Evolutionary conservation across 1,140 invertebrate genomes (phyloP).

Genomic region (Paraescarpia echinospica): DNA sequence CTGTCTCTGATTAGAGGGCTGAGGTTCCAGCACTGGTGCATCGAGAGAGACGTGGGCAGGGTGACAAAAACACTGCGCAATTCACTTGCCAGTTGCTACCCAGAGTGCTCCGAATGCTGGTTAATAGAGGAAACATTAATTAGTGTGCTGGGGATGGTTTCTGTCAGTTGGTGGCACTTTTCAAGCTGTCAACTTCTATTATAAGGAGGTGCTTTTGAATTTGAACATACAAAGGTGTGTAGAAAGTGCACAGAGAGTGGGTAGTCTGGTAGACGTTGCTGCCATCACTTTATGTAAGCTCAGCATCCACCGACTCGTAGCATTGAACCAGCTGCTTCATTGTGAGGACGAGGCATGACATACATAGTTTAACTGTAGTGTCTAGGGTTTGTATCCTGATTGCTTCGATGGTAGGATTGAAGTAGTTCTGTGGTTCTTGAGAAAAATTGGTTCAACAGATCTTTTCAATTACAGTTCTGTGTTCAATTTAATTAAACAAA

Average conservation of each 20-base stretch:
- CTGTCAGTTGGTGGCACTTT: background rate
- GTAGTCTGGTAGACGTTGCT: background rate
- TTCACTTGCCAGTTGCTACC: background rate
- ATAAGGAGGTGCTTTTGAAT: background rate
- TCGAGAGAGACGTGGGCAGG: background rate
- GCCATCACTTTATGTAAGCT: background rate
- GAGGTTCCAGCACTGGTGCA: background rate
- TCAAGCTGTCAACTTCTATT: background rate
- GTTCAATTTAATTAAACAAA: background rate
- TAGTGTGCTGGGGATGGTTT: background rate
- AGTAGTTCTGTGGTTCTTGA: background rate
- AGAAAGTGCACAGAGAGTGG: background rate
- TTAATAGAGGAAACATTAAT: conserved; percentile 6
- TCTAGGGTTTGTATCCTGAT: background rate
- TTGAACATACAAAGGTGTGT: conserved; percentile 1
- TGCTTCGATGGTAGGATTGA: background rate
- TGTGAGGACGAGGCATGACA: background rate
- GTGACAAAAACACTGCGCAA: background rate
- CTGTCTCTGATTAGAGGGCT: background rate
- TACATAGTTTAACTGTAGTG: background rate
- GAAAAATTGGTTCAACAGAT: background rate
- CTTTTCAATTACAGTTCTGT: background rate
- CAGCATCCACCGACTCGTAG: background rate
- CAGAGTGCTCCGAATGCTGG: background rate
- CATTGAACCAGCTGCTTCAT: background rate